Percentiles rank a stretch among this genome's conserved stretches.
Evolutionary conservation across 2,113 vertebrate genomes (phyloP).

Genomic region (Lontra canadensis): DNA sequence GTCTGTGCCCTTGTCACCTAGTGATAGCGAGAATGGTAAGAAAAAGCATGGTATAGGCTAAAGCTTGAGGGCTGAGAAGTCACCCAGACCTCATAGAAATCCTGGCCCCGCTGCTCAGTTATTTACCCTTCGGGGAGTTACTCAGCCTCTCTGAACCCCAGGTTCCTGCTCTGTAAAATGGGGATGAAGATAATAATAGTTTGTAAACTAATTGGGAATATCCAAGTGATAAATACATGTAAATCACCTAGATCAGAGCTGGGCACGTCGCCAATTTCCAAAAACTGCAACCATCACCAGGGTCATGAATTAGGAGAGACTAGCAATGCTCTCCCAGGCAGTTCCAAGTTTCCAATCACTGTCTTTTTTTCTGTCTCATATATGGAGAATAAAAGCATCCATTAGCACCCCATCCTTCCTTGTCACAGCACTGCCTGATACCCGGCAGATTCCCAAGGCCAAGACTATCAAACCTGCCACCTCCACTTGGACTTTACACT

Average conservation of each 20-base stretch:
- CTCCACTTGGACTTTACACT: background rate
- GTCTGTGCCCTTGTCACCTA: background rate
- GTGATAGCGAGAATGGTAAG: background rate
- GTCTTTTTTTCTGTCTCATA: background rate
- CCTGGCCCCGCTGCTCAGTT: background rate
- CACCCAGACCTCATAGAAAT: background rate
- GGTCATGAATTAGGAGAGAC: background rate
- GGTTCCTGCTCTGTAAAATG: background rate
- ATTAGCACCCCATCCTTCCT: background rate
- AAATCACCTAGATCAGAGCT: background rate
- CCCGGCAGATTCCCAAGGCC: background rate
- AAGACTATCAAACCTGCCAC: background rate
- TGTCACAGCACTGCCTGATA: background rate
- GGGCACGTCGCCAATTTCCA: background rate
- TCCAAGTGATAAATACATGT: background rate
- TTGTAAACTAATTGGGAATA: background rate
- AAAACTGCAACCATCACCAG: background rate
- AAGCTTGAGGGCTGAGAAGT: background rate
- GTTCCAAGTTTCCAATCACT: background rate
- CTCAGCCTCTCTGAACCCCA: background rate
- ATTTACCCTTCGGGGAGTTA: background rate
- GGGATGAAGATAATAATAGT: background rate
- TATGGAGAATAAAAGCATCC: background rate
- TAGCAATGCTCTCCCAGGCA: background rate
- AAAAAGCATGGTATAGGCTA: background rate